phyloP scores from a whole-genome alignment of 2,888 invertebrate genomes.

The Mesorhabditis sp. region DNA sequence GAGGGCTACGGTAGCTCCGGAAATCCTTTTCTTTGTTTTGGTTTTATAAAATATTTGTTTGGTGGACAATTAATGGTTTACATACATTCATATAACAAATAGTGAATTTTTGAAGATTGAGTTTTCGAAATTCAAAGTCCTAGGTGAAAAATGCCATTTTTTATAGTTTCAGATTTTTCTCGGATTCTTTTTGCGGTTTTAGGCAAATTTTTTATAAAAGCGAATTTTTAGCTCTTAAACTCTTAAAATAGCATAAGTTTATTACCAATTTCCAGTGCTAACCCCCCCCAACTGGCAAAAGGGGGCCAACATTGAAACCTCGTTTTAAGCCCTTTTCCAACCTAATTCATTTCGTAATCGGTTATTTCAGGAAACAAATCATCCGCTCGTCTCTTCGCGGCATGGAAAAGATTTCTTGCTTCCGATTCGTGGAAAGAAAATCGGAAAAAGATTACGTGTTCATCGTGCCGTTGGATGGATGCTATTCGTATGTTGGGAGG shows the following conservation, averaged over 20 bases:
- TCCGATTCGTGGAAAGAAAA: slow-evolving; percentile 39
- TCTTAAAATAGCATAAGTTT: neutral
- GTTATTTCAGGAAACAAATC: slow-evolving; percentile 27
- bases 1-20: neutral
- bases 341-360: neutral
- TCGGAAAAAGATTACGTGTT: slow-evolving; percentile 37
- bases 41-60: slow-evolving; percentile 1
- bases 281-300: slow-evolving; percentile 40
- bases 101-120: neutral
- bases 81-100: slow-evolving; percentile 1
- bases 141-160: no score
- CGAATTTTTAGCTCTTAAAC: slow-evolving; percentile 7
- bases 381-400: slow-evolving; percentile 29
- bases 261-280: slow-evolving; percentile 22
- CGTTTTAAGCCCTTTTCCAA: no score
- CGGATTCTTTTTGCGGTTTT: no score
- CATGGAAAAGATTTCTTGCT: slow-evolving; percentile 42
- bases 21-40: neutral
- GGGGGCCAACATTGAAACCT: no score
- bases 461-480: slow-evolving; percentile 47
- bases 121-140: neutral
- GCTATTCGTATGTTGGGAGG: slow-evolving; percentile 50
- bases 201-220: neutral
- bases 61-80: neutral
- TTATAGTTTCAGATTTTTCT: no score